Conservation (phyloP, 2,797 vertebrate species). For the Hirundo rustica region DNA sequence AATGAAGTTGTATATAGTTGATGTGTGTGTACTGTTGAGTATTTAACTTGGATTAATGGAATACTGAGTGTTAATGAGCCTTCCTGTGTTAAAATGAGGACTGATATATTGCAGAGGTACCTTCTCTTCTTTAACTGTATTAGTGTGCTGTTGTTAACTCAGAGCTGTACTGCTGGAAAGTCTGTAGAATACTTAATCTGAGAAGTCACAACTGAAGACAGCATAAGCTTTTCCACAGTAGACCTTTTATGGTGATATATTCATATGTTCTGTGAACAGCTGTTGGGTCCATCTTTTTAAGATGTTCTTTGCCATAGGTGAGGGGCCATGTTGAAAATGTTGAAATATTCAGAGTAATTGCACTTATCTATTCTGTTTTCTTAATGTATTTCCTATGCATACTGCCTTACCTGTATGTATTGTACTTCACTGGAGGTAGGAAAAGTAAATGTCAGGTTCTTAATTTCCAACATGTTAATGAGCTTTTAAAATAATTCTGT, state of each 20-base stretch:
- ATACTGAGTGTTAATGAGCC: neutral
- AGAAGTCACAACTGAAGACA: constrained; percentile 1
- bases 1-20: neutral
- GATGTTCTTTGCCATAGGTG: neutral
- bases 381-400: constrained; percentile 22
- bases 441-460: neutral
- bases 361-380: constrained; percentile 5
- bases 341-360: constrained; percentile 15
- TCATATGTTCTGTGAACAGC: constrained; percentile 47
- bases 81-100: neutral
- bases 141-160: neutral
- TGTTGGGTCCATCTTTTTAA: constrained; percentile 29
- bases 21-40: neutral
- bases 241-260: constrained; percentile 3
- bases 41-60: neutral
- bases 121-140: neutral
- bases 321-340: neutral
- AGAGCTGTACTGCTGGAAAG: neutral
- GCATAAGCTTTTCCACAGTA: neutral
- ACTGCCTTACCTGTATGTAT: constrained; percentile 12
- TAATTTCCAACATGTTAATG: neutral
- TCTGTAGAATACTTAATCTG: constrained; percentile 1
- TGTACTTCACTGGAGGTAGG: neutral
- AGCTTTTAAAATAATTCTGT: neutral
- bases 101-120: neutral